A percentile compares a stretch with the other conserved stretches of the same genome.
phyloP scores from a whole-genome alignment of 2,888 invertebrate genomes.

The Eristalinus aeneus region DNA sequence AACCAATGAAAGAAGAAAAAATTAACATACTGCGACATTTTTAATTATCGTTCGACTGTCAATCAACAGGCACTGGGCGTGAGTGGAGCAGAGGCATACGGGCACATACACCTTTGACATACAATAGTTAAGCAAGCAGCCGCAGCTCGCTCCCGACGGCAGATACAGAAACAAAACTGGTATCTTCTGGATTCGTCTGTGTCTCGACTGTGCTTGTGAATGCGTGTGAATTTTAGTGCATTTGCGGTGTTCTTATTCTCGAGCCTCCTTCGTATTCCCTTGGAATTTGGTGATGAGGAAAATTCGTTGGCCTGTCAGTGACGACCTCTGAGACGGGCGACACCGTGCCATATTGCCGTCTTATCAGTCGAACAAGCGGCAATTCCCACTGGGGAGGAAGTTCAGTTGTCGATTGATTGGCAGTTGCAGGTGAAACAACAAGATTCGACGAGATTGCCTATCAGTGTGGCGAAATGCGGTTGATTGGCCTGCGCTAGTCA shows the following conservation, averaged over 20 bases:
- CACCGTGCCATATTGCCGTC: background rate
- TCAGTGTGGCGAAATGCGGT: conserved; percentile 19
- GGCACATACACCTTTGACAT: background rate
- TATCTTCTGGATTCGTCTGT: conserved; percentile 17
- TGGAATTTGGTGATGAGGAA: background rate
- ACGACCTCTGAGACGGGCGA: background rate
- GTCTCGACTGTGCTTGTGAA: background rate
- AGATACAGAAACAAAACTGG: conserved; percentile 3
- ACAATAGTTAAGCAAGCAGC: background rate
- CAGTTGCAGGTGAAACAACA: conserved; percentile 23
- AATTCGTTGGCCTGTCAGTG: background rate
- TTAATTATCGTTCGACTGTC: conserved; percentile 36
- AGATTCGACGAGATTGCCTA: conserved; percentile 13
- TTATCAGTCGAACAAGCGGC: conserved; percentile 1
- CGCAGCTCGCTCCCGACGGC: background rate
- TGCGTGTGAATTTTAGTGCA: background rate
- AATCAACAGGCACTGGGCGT: conserved; percentile 3
- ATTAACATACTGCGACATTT: conserved; percentile 46
- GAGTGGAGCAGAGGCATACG: background rate
- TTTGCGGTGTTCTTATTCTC: conserved; percentile 1
- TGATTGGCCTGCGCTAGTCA: conserved; percentile 2
- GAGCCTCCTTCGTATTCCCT: no score
- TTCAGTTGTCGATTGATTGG: background rate
- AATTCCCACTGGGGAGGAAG: background rate
- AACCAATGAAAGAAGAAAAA: background rate